A percentile compares a stretch with the other conserved stretches of the same genome.
Conservation (phyloP, 1,140 invertebrate species). For the Pseudomyrmex flavicornis region DNA sequence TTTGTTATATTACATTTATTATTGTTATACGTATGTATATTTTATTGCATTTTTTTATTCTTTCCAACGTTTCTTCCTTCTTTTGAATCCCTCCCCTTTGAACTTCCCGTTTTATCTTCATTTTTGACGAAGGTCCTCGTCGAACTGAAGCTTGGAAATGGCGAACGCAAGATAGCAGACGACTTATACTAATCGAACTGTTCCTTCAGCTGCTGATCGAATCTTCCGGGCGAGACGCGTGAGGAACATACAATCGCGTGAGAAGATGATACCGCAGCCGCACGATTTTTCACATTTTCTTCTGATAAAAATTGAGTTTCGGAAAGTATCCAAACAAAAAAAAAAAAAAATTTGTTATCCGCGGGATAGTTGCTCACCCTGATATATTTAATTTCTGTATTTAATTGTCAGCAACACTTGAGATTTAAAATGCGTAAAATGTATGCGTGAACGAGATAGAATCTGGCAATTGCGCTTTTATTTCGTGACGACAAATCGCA, state of each 20-base stretch:
- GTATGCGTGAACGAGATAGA: neutral
- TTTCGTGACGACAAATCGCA: neutral
- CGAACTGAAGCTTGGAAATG: neutral
- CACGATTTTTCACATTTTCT: neutral
- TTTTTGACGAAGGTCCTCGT: constrained; percentile 10
- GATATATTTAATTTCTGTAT: neutral
- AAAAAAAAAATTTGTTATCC: neutral
- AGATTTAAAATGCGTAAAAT: neutral
- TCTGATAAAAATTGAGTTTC: neutral
- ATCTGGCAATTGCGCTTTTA: neutral
- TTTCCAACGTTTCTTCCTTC: neutral
- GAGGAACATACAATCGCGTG: constrained; percentile 4
- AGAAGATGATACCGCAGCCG: neutral
- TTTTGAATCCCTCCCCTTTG: neutral
- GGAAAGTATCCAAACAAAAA: neutral
- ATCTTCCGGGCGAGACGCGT: neutral
- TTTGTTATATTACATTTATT: too few species aligned
- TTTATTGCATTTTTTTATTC: neutral
- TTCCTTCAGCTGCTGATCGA: neutral
- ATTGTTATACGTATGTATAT: neutral
- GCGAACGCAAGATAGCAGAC: neutral
- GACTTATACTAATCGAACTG: constrained; percentile 2
- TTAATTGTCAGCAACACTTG: neutral
- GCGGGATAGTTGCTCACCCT: neutral
- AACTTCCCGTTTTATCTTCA: constrained; percentile 7